Evolutionary conservation across 2,113 vertebrate genomes (phyloP), one percentile per base, ranked within the genome.

Genomic region (Myiagra hebetior): DNA sequence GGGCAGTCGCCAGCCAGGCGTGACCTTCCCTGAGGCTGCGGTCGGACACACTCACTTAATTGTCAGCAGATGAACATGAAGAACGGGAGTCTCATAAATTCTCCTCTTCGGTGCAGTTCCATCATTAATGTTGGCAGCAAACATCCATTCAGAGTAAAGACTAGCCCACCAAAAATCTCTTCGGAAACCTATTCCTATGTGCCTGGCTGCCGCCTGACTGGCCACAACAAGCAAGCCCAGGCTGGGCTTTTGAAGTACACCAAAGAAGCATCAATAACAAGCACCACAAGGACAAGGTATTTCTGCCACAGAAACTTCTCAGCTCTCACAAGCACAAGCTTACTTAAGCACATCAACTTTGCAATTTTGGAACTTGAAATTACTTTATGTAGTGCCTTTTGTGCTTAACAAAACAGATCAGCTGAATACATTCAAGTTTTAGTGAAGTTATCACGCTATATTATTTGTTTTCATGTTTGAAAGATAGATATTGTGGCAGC

Each of bases 201-300:
- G 16, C 16, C 13, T 30, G n/a, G 49, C 55, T 65, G 41, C 69
- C 0, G 0, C 57, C 46, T 74, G 50, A 28, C 31, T 35, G 42
- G n/a, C 5, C 2, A 1, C 1, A 0, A 24, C 44, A 68, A 35
- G 10, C 10, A 21, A 70, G 13, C 9, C 20, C 70, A 62, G 27
- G 15, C 21, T 72, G 55, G 17, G 10, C n/a, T 87, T 84, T 81
- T 5, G 0, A 49, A 72, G 19, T 14, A 27, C 11, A 28, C 6
- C 21, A 28, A 69, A 92, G 50, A 41, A 42, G 15, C 22, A 68
- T 28, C 52, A 26, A 15, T 33, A 42, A 47, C 6, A 76, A 79
- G 26, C 5, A 33, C n/a, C 35, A 28, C 15, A 49, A 76, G 26
- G 41, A 49, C 11, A 56, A 64, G 15, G 2, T 19, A 8, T 18